Conservation (phyloP, 2,888 invertebrate species). For the Andrena marginata region DNA sequence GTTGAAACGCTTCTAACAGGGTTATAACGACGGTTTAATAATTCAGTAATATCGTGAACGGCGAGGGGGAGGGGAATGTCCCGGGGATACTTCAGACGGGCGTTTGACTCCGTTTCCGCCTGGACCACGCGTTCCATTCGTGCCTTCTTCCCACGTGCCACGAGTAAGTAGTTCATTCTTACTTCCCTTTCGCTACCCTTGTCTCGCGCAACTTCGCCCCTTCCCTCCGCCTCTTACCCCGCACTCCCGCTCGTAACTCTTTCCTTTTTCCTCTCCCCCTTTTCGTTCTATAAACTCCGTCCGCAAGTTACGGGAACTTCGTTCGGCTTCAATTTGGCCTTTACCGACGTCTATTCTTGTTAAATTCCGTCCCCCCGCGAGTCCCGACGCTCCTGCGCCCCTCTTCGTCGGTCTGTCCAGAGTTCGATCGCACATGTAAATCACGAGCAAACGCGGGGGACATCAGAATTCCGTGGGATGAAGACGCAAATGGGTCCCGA, state of each 20-base stretch:
- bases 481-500: background rate
- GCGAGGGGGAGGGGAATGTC: conserved; percentile 66
- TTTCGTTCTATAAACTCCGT: conserved; percentile 74
- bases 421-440: conserved; percentile 48
- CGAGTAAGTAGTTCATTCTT: conserved; percentile 35
- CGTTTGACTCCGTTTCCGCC: conserved; percentile 67
- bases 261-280: conserved; percentile 50
- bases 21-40: conserved; percentile 66
- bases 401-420: conserved; percentile 27
- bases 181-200: conserved; percentile 45
- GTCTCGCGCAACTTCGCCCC: conserved; percentile 57
- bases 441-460: conserved; percentile 3
- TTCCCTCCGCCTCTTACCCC: conserved; percentile 54
- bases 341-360: conserved; percentile 80
- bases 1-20: conserved; percentile 37
- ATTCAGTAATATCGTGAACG: conserved; percentile 69
- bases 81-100: conserved; percentile 70
- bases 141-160: conserved; percentile 43
- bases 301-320: conserved; percentile 81
- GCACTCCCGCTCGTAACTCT: conserved; percentile 52
- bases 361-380: conserved; percentile 71
- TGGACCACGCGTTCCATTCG: conserved; percentile 36
- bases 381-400: conserved; percentile 42
- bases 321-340: conserved; percentile 81
- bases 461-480: background rate